Conservation (phyloP, 2,113 vertebrate species). For the Notothenia coriiceps region DNA sequence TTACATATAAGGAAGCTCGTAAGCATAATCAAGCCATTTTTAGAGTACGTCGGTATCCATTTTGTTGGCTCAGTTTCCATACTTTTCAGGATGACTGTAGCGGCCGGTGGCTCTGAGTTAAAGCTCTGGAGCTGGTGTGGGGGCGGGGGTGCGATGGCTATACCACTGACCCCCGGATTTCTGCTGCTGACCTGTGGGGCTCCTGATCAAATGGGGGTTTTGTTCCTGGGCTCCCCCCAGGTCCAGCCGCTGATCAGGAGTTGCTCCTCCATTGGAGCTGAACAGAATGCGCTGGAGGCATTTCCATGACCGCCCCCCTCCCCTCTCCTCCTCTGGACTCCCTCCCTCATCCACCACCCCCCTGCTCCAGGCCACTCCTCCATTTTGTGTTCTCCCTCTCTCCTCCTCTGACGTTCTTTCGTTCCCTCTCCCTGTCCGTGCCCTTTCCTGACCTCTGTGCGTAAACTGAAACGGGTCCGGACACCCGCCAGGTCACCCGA, state of each 20-base stretch:
- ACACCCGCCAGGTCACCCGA: slow-evolving; percentile 73
- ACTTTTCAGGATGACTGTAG: slow-evolving; percentile 14
- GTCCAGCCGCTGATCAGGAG: slow-evolving; percentile 72
- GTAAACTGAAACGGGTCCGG: slow-evolving; percentile 77
- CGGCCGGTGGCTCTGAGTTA: slow-evolving; percentile 26
- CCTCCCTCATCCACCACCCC: slow-evolving; percentile 40
- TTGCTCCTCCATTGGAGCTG: slow-evolving; percentile 75
- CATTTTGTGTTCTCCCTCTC: slow-evolving; percentile 67
- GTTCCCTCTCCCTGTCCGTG: slow-evolving; percentile 45
- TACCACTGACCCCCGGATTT: slow-evolving; percentile 63
- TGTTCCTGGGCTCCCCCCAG: slow-evolving; percentile 59
- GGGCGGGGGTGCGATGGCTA: slow-evolving; percentile 42
- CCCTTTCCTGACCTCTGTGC: slow-evolving; percentile 70
- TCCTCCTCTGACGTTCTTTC: slow-evolving; percentile 33
- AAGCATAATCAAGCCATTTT: slow-evolving; percentile 42
- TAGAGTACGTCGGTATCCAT: slow-evolving; percentile 22
- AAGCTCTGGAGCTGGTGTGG: slow-evolving; percentile 44
- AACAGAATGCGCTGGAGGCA: slow-evolving; percentile 77
- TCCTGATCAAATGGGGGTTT: slow-evolving; percentile 69
- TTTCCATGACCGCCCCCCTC: slow-evolving; percentile 70
- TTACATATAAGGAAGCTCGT: slow-evolving; percentile 52
- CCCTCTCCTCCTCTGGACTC: slow-evolving; percentile 41
- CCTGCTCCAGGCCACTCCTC: slow-evolving; percentile 67
- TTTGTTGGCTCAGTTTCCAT: slow-evolving; percentile 34
- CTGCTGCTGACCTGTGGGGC: slow-evolving; percentile 60